These are phyloP conservation scores for Gymnocheta viridis DNA, from an alignment of 2,888 invertebrate genomes.

Conservation along the genomic window DNA sequence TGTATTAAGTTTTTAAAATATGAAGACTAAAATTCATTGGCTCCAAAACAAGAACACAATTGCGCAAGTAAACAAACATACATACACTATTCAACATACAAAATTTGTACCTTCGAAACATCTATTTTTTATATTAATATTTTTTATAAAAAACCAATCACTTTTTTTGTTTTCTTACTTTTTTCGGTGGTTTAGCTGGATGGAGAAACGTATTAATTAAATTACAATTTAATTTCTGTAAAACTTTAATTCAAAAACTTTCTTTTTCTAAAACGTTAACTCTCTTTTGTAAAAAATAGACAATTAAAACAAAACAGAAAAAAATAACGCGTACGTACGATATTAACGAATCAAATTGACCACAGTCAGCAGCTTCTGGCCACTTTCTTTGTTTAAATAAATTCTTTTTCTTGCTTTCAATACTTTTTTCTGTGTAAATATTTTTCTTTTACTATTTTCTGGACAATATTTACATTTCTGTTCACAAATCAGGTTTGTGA, in stretches of 20 bases:
- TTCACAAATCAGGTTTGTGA: slow-evolving; percentile 59
- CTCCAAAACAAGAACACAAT: not conserved
- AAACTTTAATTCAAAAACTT: slow-evolving; percentile 1
- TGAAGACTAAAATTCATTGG: not conserved
- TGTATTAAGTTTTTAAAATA: not conserved
- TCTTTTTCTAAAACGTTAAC: slow-evolving; percentile 21
- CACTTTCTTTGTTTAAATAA: slow-evolving; percentile 55
- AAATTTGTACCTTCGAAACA: not conserved
- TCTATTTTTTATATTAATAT: not conserved
- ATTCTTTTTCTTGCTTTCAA: slow-evolving; percentile 40
- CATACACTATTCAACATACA: not conserved
- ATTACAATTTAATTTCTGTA: not conserved
- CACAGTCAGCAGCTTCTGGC: slow-evolving; percentile 35
- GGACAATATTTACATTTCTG: slow-evolving; percentile 25
- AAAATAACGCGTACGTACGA: slow-evolving; percentile 34
- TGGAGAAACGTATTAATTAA: not conserved
- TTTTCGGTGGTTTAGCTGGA: slow-evolving; percentile 26
- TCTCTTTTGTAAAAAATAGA: not conserved
- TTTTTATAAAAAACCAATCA: too few species aligned
- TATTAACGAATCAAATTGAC: slow-evolving; percentile 32
- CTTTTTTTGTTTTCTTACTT: slow-evolving; percentile 31
- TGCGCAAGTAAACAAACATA: not conserved
- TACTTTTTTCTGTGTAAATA: slow-evolving; percentile 34
- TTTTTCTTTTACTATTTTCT: slow-evolving; percentile 26
- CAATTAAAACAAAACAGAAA: slow-evolving; percentile 9